phyloP scores from a whole-genome alignment of 2,888 invertebrate species.

The Perdita meconis region DNA sequence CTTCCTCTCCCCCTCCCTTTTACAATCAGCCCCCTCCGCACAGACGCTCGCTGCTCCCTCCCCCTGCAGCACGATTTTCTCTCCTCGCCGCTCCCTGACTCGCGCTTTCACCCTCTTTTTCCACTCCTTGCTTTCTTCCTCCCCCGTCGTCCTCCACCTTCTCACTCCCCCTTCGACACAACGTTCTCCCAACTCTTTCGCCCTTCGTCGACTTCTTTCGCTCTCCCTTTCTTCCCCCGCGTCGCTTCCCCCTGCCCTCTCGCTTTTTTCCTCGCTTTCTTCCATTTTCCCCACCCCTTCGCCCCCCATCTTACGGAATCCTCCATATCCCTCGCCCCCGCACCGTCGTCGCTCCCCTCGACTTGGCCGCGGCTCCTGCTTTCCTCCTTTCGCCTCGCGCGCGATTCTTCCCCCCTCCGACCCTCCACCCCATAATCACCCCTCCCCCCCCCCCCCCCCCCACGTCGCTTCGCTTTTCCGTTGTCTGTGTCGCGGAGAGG shows the following conservation, averaged over 20 bases:
- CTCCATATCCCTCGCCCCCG: neutral
- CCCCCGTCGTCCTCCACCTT: neutral
- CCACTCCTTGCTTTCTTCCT: no score
- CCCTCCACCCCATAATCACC: neutral
- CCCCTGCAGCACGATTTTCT: neutral
- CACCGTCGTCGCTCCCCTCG: neutral
- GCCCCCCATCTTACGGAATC: constrained; percentile 22
- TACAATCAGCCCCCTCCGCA: neutral
- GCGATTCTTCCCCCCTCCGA: neutral
- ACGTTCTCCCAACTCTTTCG: constrained; percentile 11
- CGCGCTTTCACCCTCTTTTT: no score
- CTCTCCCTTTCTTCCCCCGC: constrained; percentile 5
- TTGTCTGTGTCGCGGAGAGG: constrained; percentile 15
- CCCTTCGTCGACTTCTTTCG: constrained; percentile 20
- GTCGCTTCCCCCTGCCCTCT: neutral
- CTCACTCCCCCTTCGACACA: constrained; percentile 7
- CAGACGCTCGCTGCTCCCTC: neutral
- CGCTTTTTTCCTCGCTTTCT: constrained; percentile 25
- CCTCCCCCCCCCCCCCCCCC: neutral
- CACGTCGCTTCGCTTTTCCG: no score
- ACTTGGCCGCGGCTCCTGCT: neutral
- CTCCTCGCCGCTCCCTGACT: no score
- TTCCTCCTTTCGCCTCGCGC: neutral
- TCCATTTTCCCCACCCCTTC: constrained; percentile 39
- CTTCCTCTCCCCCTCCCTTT: neutral